These are phyloP conservation scores for Pseudomyrmex pallidus DNA, from an alignment of 1,140 invertebrate species.

Conservation along the genomic window DNA sequence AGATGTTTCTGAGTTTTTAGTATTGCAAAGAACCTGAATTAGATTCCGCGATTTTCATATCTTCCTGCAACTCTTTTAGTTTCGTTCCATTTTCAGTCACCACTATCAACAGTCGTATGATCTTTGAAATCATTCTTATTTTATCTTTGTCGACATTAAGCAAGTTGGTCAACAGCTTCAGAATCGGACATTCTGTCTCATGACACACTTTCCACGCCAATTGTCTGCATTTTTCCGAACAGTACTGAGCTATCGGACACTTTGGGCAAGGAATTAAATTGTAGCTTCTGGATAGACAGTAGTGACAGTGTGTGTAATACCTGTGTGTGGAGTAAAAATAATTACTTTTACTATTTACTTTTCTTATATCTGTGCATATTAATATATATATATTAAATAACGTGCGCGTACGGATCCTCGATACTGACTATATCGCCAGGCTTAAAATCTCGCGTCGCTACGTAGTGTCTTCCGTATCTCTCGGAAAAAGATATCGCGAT, in stretches of 20 bases:
- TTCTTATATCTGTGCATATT: background rate
- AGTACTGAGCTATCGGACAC: conserved; percentile 86
- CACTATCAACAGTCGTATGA: conserved; percentile 82
- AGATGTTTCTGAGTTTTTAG: no score
- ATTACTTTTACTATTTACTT: background rate
- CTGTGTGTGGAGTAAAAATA: conserved; percentile 74
- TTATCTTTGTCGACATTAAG: conserved; percentile 84
- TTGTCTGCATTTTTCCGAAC: conserved; percentile 86
- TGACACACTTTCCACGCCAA: conserved; percentile 86
- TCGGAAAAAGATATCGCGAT: conserved; percentile 86
- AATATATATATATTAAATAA: conserved; percentile 85
- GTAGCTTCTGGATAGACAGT: conserved; percentile 90
- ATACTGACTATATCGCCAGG: conserved; percentile 92
- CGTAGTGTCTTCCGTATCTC: conserved; percentile 89
- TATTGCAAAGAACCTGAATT: conserved; percentile 74
- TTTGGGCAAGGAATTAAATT: conserved; percentile 86
- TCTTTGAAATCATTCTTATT: conserved; percentile 84
- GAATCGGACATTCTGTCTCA: conserved; percentile 87
- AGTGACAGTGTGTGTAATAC: conserved; percentile 89
- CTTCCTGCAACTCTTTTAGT: conserved; percentile 78
- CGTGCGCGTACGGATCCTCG: conserved; percentile 92
- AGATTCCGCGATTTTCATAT: conserved; percentile 76
- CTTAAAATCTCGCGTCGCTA: conserved; percentile 88
- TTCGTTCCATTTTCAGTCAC: conserved; percentile 79
- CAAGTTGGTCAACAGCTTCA: conserved; percentile 81